Conservation (phyloP, 2,113 vertebrate species). For the Octodon degus region DNA sequence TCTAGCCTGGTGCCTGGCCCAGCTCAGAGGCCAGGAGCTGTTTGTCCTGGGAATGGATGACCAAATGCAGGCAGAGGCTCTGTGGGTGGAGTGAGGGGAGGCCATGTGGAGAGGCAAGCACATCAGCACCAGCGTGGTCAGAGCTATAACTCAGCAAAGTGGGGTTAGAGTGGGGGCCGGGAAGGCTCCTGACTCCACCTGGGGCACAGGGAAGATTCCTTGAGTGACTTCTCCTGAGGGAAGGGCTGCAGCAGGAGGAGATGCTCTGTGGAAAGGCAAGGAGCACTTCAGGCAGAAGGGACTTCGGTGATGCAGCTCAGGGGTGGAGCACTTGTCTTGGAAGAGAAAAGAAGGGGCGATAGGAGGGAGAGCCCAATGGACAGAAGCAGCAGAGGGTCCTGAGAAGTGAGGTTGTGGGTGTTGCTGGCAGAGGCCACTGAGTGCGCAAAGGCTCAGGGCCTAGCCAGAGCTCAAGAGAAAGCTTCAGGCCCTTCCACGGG, state of each 20-base stretch:
- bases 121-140: no score
- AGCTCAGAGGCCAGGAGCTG: background rate
- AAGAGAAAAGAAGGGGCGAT: background rate
- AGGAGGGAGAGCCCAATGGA: background rate
- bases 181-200: background rate
- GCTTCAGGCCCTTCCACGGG: rapidly evolving
- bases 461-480: background rate
- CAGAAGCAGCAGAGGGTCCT: background rate
- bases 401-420: background rate
- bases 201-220: background rate
- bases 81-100: background rate
- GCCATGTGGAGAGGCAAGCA: background rate
- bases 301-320: background rate
- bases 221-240: background rate
- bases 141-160: background rate
- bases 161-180: no score
- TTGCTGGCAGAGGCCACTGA: background rate
- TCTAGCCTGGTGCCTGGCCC: background rate
- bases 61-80: background rate
- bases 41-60: background rate
- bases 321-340: background rate
- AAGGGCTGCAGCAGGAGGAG: background rate
- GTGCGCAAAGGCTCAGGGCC: background rate
- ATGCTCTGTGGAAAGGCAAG: background rate
- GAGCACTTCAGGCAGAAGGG: background rate